Percentiles rank a stretch among this genome's conserved stretches.
phyloP scores from a whole-genome alignment of 2,113 vertebrate genomes.

The Sarotherodon lohbergeri region DNA sequence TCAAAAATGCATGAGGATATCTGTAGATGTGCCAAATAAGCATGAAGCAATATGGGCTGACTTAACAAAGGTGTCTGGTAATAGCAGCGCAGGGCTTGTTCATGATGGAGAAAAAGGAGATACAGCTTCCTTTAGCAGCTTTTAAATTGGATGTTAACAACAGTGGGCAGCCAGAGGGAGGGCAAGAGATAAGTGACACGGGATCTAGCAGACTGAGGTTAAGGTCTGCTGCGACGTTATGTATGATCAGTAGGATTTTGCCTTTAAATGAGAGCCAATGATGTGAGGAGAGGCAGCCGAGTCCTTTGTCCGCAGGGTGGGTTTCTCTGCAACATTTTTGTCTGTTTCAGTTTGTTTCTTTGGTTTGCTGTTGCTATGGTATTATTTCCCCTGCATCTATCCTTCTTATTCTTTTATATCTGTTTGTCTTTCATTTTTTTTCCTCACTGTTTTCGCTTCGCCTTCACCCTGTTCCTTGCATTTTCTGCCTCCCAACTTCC shows the following conservation, averaged over 20 bases:
- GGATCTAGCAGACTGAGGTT: background rate
- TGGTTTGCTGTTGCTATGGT: background rate
- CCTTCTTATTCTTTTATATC: background rate
- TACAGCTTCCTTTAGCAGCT: background rate
- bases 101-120: background rate
- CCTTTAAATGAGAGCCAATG: background rate
- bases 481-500: background rate
- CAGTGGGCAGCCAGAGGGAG: background rate
- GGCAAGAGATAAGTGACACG: background rate
- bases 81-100: background rate
- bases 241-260: conserved; percentile 14
- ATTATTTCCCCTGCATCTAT: background rate
- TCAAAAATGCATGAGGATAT: background rate
- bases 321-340: background rate
- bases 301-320: background rate
- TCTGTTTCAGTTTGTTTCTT: background rate
- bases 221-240: conserved; percentile 8
- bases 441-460: background rate
- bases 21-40: background rate
- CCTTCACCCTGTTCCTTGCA: background rate
- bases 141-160: conserved; percentile 35
- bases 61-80: background rate
- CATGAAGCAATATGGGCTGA: background rate
- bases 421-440: background rate
- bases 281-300: background rate